Evolutionary conservation across 1,140 invertebrate genomes (phyloP).

Genomic region (Eueides isabella): DNA sequence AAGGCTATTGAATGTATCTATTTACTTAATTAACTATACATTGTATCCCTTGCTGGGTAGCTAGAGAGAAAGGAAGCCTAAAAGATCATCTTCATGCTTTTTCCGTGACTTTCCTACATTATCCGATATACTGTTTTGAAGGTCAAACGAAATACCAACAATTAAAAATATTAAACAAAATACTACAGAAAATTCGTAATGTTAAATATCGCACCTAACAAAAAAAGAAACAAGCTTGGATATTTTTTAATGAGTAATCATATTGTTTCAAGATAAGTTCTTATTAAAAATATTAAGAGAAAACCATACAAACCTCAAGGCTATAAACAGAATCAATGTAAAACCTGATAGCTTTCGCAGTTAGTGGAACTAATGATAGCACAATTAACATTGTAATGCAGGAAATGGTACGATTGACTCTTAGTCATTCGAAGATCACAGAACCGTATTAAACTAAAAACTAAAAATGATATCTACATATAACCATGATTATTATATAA

Average conservation of each 20-base stretch:
- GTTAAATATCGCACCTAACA: no score
- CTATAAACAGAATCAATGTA: slow-evolving; percentile 46
- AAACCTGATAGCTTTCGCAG: slow-evolving; percentile 58
- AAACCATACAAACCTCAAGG: slow-evolving; percentile 44
- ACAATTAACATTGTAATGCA: slow-evolving; percentile 64
- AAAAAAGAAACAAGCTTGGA: no score
- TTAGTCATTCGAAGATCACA: slow-evolving; percentile 55
- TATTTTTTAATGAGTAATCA: background rate
- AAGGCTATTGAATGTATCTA: background rate
- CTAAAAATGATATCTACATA: background rate
- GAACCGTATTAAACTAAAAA: background rate
- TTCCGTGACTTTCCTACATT: no score
- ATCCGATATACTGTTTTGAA: no score
- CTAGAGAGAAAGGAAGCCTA: no score
- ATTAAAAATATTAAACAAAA: no score
- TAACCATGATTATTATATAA: background rate
- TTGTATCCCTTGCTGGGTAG: no score
- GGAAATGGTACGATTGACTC: slow-evolving; percentile 70
- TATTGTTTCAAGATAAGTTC: background rate
- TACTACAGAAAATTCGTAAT: no score
- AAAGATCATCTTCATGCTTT: no score
- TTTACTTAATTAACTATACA: no score
- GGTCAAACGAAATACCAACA: no score
- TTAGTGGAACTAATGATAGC: slow-evolving; percentile 68
- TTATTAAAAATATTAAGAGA: slow-evolving; percentile 1